Conservation (phyloP, 2,113 vertebrate species). For the human (Homo sapiens) region DNA sequence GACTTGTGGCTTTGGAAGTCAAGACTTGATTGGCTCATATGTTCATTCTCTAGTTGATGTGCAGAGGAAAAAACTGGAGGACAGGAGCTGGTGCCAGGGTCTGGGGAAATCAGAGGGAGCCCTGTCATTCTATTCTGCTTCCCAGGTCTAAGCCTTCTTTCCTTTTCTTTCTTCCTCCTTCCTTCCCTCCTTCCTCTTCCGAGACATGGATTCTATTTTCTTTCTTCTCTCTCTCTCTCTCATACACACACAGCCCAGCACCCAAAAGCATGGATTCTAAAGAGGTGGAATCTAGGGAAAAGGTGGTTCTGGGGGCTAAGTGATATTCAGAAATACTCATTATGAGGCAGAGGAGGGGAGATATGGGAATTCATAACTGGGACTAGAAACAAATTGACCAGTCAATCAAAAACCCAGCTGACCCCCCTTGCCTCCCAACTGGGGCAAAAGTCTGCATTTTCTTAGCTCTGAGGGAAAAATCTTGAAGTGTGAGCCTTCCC, state of each 20-base stretch:
- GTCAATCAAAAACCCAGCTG: not conserved
- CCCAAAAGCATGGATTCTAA: conserved; percentile 28
- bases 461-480: not conserved
- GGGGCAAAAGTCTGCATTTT: conserved; percentile 7
- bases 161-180: not conserved
- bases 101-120: not conserved
- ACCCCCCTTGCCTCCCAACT: not conserved
- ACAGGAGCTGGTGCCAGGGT: not conserved
- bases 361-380: too few species aligned
- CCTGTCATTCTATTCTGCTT: not conserved
- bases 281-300: not conserved
- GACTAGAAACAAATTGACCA: too few species aligned
- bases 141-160: not conserved
- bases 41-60: conserved; percentile 43
- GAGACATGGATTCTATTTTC: not conserved
- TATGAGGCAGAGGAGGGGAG: too few species aligned
- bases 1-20: conserved; percentile 65
- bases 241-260: not conserved
- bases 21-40: conserved; percentile 48
- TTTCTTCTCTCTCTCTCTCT: not conserved
- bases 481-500: not conserved
- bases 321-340: not conserved
- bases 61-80: not conserved
- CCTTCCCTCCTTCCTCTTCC: not conserved
- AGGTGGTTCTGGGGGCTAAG: not conserved